A percentile compares a stretch with the other conserved stretches of the same genome.
Evolutionary conservation across 2,888 invertebrate genomes (phyloP).

Genomic region (Trissolcus japonicus): DNA sequence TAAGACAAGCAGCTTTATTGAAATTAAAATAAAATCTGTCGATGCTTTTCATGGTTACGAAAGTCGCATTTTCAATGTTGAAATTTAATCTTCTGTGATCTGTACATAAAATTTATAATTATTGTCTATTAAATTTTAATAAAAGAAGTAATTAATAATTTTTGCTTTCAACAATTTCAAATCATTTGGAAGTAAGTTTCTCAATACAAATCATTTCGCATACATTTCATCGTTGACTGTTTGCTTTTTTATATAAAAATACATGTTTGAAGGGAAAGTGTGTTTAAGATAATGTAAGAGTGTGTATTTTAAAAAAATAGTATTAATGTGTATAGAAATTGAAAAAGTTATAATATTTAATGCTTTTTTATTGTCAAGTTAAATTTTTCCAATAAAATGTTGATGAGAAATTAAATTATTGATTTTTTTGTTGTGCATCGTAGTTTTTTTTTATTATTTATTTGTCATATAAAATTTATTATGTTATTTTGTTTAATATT

Average conservation of each 20-base stretch:
- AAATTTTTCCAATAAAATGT: constrained; percentile 47
- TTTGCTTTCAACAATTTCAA: background rate
- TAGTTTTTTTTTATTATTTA: too few species aligned
- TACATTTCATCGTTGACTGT: background rate
- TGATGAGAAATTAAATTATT: constrained; percentile 10
- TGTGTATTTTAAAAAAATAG: constrained; percentile 29
- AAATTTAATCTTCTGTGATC: background rate
- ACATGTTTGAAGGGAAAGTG: background rate
- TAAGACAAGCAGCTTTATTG: background rate
- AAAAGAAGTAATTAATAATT: background rate
- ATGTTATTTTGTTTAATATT: too few species aligned
- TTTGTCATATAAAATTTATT: too few species aligned
- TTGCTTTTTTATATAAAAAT: background rate
- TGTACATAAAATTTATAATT: too few species aligned
- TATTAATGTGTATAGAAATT: constrained; percentile 37
- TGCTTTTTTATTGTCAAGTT: constrained; percentile 46
- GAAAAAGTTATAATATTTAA: constrained; percentile 35
- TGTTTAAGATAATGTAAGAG: constrained; percentile 1
- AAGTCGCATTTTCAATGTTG: background rate
- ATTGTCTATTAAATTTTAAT: too few species aligned
- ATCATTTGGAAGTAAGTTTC: constrained; percentile 15
- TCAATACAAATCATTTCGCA: background rate
- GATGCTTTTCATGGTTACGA: too few species aligned
- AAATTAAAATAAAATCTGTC: background rate
- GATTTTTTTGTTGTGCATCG: background rate